phyloP scores from a whole-genome alignment of 2,888 invertebrate species.

The Hoplodrina blanda region DNA sequence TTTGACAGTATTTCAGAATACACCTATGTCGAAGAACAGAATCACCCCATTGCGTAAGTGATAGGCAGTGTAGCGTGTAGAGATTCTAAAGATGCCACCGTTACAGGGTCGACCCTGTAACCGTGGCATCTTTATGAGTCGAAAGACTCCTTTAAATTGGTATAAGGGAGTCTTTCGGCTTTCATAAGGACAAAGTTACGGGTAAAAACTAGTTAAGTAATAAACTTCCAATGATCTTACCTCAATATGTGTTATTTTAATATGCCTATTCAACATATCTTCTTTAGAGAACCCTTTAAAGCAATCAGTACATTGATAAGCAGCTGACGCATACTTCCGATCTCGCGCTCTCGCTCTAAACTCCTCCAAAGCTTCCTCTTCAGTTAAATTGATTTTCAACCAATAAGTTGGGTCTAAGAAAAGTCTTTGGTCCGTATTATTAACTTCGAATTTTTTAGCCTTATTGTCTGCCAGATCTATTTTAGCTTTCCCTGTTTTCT shows the following conservation, averaged over 20 bases:
- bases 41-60: too few relatives aligned
- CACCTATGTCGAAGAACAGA: too few relatives aligned
- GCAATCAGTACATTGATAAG: slow-evolving; percentile 78
- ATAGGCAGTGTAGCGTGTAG: too few relatives aligned
- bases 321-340: slow-evolving; percentile 75
- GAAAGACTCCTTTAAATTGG: too few relatives aligned
- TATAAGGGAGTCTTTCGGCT: too few relatives aligned
- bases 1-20: too few relatives aligned
- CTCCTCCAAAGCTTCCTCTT: slow-evolving; percentile 79
- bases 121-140: too few relatives aligned
- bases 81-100: too few relatives aligned
- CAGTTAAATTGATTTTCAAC: slow-evolving; percentile 76
- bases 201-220: too few relatives aligned
- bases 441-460: slow-evolving; percentile 30
- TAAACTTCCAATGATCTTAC: slow-evolving; percentile 61
- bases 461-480: not conserved
- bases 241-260: slow-evolving; percentile 76
- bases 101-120: too few relatives aligned
- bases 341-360: slow-evolving; percentile 74
- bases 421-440: not conserved
- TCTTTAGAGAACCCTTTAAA: slow-evolving; percentile 80
- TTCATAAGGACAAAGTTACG: too few relatives aligned
- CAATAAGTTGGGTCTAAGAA: slow-evolving; percentile 73
- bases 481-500: not conserved
- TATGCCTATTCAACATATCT: slow-evolving; percentile 79